Evolutionary conservation across 2,888 invertebrate genomes (phyloP).

Genomic region (Pemphredon lugubris): DNA sequence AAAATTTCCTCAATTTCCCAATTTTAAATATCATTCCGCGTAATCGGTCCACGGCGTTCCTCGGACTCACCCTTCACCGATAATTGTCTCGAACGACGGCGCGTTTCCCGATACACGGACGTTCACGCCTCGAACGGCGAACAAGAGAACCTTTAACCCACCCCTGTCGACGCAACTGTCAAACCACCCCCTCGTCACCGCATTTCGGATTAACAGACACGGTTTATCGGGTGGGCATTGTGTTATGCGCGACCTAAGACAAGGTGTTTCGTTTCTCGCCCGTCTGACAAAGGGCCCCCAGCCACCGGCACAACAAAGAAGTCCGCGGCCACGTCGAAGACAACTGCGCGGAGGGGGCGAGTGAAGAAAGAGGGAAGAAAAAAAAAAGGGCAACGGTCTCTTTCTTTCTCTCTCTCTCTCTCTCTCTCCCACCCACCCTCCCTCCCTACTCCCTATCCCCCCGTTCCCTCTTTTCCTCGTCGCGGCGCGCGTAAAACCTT

Average conservation of each 20-base stretch:
- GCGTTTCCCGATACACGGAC: conserved; percentile 1
- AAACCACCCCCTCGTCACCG: conserved; percentile 28
- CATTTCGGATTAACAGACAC: conserved; percentile 43
- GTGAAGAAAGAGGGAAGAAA: background rate
- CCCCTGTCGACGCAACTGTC: conserved; percentile 23
- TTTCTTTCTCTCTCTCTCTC: background rate
- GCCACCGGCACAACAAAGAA: conserved; percentile 66
- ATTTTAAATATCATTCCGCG: background rate
- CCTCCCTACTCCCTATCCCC: conserved; percentile 14
- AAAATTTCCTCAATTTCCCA: no score
- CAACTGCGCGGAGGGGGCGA: conserved; percentile 20
- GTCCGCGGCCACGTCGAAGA: conserved; percentile 27
- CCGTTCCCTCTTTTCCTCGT: conserved; percentile 30
- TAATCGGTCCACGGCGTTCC: conserved; percentile 22
- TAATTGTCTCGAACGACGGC: conserved; percentile 35
- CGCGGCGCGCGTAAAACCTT: conserved; percentile 72
- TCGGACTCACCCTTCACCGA: no score
- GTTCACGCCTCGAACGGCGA: conserved; percentile 3
- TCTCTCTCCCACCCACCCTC: conserved; percentile 15
- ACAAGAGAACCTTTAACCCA: no score
- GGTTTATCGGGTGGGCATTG: conserved; percentile 59
- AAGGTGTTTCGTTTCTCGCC: conserved; percentile 65
- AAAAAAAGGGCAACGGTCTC: conserved; percentile 13
- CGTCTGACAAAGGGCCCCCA: conserved; percentile 57
- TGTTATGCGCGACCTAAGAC: conserved; percentile 68